Evolutionary conservation across 2,797 vertebrate genomes (phyloP), one percentile per base, ranked within the genome.

Genomic region (Eulemur rubriventer): DNA sequence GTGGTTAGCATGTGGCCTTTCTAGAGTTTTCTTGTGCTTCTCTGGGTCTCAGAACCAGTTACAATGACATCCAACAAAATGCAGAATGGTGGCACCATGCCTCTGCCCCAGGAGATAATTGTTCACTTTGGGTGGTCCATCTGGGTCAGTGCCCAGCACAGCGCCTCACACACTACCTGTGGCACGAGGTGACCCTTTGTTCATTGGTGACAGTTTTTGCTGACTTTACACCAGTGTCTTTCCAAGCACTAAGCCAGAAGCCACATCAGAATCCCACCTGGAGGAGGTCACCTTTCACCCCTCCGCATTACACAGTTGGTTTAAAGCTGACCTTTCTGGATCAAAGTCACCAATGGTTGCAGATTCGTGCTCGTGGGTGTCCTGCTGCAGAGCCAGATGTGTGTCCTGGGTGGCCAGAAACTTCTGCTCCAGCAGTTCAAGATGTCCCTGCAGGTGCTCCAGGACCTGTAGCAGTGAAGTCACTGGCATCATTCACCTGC

Each of bases 321-420:
- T 59, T 96, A 90, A 46, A 86, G 89, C 98, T 97, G 79, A 99
- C 99, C 98, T 99, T 93, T 98, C 97, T 80, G 98, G 98, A 97
- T 99, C 99, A 98, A 99, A 99, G 83, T 98, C 98, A 83, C 99
- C 99, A 7, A 98, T 88, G 90, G 93, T 98, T 96, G 98, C 98
- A 85, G 97, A 93, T 87, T 99, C 93, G 50, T 99, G 98, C 97
- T 98, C 98, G 97, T 98, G 98, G 96, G 98, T 98, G 96, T 99
- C 99, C 98, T 99, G 99, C 96, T 99, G 99, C 94, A 99, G 97
- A 94, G 98, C 97, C 97, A 97, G 98, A 93, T 99, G 99, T 89
- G 99, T 98, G 35, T 99, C 99, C 96, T 99, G 99, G 73, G 98
- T 99, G 90, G 98, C 98, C 97, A 99, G 98, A 96, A 99, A 99